Evolutionary conservation across 2,888 invertebrate species (phyloP).

Genomic region (Allolobophora icterica): DNA sequence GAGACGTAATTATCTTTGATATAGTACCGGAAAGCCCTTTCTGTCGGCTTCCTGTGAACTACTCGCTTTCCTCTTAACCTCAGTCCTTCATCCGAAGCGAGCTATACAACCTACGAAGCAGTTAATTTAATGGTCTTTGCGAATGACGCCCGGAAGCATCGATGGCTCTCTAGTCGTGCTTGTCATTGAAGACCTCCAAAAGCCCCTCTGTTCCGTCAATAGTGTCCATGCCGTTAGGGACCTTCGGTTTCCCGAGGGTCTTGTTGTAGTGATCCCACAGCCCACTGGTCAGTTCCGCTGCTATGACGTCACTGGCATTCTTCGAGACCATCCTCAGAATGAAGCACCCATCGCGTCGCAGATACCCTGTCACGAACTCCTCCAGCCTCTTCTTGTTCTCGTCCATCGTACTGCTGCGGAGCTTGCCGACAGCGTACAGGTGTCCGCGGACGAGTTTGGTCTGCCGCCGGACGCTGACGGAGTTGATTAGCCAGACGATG

Average conservation of each 20-base stretch:
- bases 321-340: conserved; percentile 47
- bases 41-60: background rate
- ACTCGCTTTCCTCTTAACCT: background rate
- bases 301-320: conserved; percentile 49
- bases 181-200: background rate
- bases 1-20: background rate
- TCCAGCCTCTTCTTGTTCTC: conserved; percentile 37
- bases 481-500: conserved; percentile 60
- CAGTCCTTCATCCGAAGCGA: background rate
- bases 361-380: conserved; percentile 44
- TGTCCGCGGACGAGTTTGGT: conserved; percentile 33
- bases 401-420: conserved; percentile 26
- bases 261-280: conserved; percentile 46
- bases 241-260: background rate
- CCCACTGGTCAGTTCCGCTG: conserved; percentile 49
- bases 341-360: conserved; percentile 49
- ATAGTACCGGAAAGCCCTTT: background rate
- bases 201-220: background rate
- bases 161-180: background rate
- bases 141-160: no score
- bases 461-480: background rate
- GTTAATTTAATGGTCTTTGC: background rate
- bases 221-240: background rate
- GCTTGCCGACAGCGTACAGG: conserved; percentile 40
- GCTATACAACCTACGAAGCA: background rate